Base-by-base conservation (phyloP, 2,113 vertebrate genomes). In the Oryzias celebensis region DNA sequence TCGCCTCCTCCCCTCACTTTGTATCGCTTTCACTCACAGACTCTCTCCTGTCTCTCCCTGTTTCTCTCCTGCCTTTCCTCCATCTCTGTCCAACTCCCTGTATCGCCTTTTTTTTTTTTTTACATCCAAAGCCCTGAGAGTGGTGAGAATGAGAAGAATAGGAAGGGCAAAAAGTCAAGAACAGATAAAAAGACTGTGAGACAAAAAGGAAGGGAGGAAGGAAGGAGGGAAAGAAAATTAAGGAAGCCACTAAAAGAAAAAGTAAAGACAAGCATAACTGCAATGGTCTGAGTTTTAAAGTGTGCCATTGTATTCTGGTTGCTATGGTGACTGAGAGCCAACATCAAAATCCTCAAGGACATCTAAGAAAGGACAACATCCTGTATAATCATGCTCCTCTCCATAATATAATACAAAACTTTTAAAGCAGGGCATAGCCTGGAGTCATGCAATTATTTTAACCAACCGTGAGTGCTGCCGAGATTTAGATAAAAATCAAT, bases 251-350 rank as follows among this genome's bases (percentile, higher is more conserved):
- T n/a, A 7, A 56, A 46, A 65, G 24, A 52, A 17, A 46, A 69
- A 22, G 18, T 49, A 54, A 15, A n/a, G 22, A 22, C 55, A 26
- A 18, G 20, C 41, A 64, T 48, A 24, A 42, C 71, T 65, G 66
- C 55, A 70, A 72, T 62, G 65, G 74, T 63, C 73, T 88, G 63
- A 5, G 68, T 80, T 85, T 87, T 82, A 80, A 89, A 87, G 62
- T 76, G 31, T 76, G 63, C 75, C 71, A 85, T 90, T 90, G 88
- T 90, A 78, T 90, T 87, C 55, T 58, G 76, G 91, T 91, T 87
- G 86, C 89, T 79, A 90, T 90, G 78, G 89, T 68, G 84, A 92
- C 89, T 48, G 76, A 72, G 78, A 87, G 75, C 70, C 75, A 83
- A 87, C 16, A 90, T 89, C 75, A 28, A 83, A 91, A 90, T 90